Conservation (phyloP, 2,888 invertebrate species). For the Archips xylosteana region DNA sequence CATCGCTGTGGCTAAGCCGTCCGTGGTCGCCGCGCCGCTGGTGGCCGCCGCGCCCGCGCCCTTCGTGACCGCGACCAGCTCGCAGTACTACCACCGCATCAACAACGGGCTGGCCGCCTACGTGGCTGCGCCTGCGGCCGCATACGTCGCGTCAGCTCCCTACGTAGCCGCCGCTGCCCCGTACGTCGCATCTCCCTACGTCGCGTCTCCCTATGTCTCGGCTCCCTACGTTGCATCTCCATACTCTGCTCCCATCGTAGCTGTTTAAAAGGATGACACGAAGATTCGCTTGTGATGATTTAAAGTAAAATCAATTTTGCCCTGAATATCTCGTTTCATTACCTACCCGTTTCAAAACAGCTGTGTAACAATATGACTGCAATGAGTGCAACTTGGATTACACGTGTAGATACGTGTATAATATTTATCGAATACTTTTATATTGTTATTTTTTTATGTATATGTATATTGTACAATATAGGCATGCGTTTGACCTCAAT, state of each 20-base stretch:
- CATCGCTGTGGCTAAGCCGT: constrained; percentile 71
- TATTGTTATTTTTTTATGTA: too few relatives aligned
- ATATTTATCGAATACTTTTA: background rate
- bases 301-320: background rate
- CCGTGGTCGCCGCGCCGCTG: constrained; percentile 49
- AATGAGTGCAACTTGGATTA: background rate
- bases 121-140: constrained; percentile 70
- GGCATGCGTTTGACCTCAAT: too few relatives aligned
- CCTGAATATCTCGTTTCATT: background rate
- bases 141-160: constrained; percentile 43
- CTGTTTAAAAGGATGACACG: constrained; percentile 19
- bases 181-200: constrained; percentile 52
- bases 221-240: constrained; percentile 58
- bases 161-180: constrained; percentile 61
- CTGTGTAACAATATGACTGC: background rate
- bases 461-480: too few relatives aligned
- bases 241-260: constrained; percentile 32
- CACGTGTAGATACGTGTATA: background rate
- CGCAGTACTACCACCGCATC: constrained; percentile 88
- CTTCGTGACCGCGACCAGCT: constrained; percentile 88
- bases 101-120: constrained; percentile 83
- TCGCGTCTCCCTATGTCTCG: constrained; percentile 47
- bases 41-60: constrained; percentile 63
- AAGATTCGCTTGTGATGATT: constrained; percentile 5
- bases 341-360: background rate